These are phyloP conservation scores for Globodera ellingtonae DNA, from an alignment of 1,140 invertebrate genomes.

Conservation along the genomic window DNA sequence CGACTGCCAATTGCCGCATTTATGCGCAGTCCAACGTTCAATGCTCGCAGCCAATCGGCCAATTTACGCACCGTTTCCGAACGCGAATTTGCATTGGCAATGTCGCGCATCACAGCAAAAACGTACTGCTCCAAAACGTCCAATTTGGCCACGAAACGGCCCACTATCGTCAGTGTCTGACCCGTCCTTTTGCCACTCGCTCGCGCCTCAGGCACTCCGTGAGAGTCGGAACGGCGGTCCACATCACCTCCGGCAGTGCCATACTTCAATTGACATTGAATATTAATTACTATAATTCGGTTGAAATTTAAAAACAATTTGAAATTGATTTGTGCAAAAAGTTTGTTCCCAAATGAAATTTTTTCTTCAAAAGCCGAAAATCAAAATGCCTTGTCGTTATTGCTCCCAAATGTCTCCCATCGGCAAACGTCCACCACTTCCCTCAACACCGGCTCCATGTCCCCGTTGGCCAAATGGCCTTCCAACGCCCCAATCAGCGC, in stretches of 20 bases:
- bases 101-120: slow-evolving; percentile 6
- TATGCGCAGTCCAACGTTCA: slow-evolving; percentile 78
- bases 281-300: neutral
- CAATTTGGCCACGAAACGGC: slow-evolving; percentile 8
- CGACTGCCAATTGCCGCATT: slow-evolving; percentile 77
- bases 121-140: slow-evolving; percentile 8
- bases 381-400: neutral
- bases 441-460: slow-evolving; percentile 78
- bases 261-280: slow-evolving; percentile 7
- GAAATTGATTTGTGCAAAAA: too few relatives aligned
- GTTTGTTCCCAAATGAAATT: too few relatives aligned
- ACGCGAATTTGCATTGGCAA: slow-evolving; percentile 73
- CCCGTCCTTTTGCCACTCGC: slow-evolving; percentile 6
- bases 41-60: slow-evolving; percentile 77
- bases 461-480: slow-evolving; percentile 72
- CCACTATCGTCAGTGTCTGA: slow-evolving; percentile 4
- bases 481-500: slow-evolving; percentile 77
- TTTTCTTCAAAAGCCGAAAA: too few relatives aligned
- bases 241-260: neutral
- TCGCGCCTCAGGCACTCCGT: slow-evolving; percentile 17
- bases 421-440: slow-evolving; percentile 74
- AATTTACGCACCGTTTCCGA: slow-evolving; percentile 81
- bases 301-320: too few relatives aligned
- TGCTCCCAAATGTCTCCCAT: slow-evolving; percentile 34
- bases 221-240: slow-evolving; percentile 4